Evolutionary conservation across 2,888 invertebrate genomes (phyloP), one percentile per base, ranked within the genome.

Genomic region (Monoplex corrugatus): DNA sequence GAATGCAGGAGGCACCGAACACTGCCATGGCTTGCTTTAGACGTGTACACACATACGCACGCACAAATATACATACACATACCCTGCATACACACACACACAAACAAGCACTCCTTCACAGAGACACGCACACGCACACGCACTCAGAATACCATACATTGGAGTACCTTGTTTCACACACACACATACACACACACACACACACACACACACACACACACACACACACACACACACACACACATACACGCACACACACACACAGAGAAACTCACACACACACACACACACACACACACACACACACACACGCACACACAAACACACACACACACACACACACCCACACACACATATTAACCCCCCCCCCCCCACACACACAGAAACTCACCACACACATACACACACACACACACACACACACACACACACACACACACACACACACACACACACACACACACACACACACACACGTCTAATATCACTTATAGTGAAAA

Each of bases 121-220:
- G n/a, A n/a, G n/a, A n/a, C n/a, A n/a, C n/a, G n/a, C n/a, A n/a
- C n/a, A n/a, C n/a, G n/a, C n/a, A n/a, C n/a, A n/a, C n/a, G n/a
- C n/a, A n/a, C n/a, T n/a, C n/a, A n/a, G n/a, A n/a, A n/a, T n/a
- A n/a, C n/a, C n/a, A n/a, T n/a, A n/a, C 13, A 57, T 23, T 16
- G 13, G 23, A 13, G 57, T 23, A 57, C 57, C 13, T 23, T 16
- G 13, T 13, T 23, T 16, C 57, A 13, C 23, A 57, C 57, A 13
- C 57, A 57, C 57, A 13, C 57, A 57, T 23, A 13, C 57, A 57
- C 57, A 13, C 57, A 57, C 57, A 57, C 57, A 57, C 57, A 57
- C 57, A 57, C 57, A 57, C 57, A 57, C 57, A 57, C 57, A 57
- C 57, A 57, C 57, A 57, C 57, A 57, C 57, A 57, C 57, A 57